These are phyloP conservation scores for Craseonycteris thonglongyai DNA, from an alignment of 2,113 vertebrate genomes.

Conservation along the genomic window DNA sequence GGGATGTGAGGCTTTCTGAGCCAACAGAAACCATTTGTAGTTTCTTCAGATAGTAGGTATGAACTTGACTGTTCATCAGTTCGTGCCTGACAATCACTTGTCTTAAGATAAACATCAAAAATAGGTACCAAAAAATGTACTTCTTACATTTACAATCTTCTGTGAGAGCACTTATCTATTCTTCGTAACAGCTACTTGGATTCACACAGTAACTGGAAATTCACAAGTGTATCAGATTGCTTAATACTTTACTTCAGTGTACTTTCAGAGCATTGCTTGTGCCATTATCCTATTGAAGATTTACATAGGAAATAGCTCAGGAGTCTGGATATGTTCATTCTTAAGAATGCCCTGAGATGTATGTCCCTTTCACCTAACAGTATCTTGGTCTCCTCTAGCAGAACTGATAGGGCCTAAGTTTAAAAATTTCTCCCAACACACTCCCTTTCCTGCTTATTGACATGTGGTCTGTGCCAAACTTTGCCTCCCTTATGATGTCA, in stretches of 20 bases:
- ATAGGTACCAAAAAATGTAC: background rate
- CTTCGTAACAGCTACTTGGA: background rate
- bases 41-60: background rate
- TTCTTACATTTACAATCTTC: background rate
- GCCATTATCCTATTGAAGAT: background rate
- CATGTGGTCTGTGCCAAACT: background rate
- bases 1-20: background rate
- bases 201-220: background rate
- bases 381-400: background rate
- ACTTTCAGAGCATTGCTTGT: background rate
- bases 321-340: background rate
- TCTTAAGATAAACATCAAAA: background rate
- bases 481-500: background rate
- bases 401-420: background rate
- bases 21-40: background rate
- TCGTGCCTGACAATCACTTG: background rate
- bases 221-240: background rate
- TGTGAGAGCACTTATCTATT: background rate
- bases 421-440: background rate
- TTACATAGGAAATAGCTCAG: background rate
- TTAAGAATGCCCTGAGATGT: background rate
- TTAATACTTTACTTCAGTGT: background rate
- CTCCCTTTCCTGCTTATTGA: background rate
- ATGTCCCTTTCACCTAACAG: background rate
- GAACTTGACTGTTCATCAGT: background rate